phyloP scores from a whole-genome alignment of 2,888 invertebrate species.

The Hyles lineata region DNA sequence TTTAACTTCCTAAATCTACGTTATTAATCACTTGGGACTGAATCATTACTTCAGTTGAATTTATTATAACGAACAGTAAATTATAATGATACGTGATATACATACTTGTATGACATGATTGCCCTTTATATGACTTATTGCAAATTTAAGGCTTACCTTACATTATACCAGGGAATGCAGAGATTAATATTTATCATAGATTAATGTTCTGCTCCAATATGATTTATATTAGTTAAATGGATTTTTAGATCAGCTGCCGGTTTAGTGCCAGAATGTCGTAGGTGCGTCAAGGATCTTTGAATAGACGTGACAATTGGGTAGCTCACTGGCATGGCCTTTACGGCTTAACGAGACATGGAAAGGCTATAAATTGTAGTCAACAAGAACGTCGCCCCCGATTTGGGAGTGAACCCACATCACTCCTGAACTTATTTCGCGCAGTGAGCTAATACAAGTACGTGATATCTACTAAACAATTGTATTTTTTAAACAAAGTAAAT shows the following conservation, averaged over 20 bases:
- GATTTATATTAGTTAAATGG: not conserved
- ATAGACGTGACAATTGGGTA: not conserved
- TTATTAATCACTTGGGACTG: not conserved
- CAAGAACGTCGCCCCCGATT: not conserved
- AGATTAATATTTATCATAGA: too few species aligned
- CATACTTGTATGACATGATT: not conserved
- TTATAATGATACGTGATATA: conserved; percentile 3
- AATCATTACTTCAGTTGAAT: not conserved
- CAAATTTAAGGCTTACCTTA: conserved; percentile 2
- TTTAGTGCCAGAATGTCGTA: not conserved
- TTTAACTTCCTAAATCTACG: conserved; percentile 1
- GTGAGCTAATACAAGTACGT: too few species aligned
- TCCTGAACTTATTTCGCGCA: too few species aligned
- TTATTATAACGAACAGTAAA: not conserved
- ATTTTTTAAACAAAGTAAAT: too few species aligned
- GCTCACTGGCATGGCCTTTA: not conserved
- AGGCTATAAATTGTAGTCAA: not conserved
- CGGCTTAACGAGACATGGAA: not conserved
- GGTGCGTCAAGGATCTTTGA: not conserved
- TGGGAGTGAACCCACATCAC: not conserved
- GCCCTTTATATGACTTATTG: not conserved
- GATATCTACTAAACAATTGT: too few species aligned
- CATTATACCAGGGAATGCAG: not conserved
- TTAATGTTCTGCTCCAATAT: not conserved
- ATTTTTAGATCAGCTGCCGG: not conserved